Conservation (phyloP, 1,140 invertebrate genomes). For the Meloidogyne exigua region DNA sequence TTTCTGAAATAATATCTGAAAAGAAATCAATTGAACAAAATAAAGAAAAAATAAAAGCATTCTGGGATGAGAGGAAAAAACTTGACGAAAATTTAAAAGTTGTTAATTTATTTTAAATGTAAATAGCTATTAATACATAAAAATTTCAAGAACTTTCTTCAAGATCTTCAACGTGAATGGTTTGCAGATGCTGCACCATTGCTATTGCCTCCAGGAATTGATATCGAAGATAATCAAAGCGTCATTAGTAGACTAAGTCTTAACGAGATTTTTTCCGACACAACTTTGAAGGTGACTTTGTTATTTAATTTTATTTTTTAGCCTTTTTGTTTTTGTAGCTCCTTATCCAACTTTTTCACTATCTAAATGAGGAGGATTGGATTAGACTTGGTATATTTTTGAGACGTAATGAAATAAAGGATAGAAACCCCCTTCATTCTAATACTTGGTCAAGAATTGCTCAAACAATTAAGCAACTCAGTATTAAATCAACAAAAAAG, state of each 20-base stretch:
- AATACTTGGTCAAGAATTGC: neutral
- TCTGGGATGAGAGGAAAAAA: conserved; percentile 24
- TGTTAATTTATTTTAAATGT: neutral
- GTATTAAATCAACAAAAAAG: conserved; percentile 20
- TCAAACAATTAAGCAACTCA: neutral
- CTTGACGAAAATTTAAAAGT: conserved; percentile 25
- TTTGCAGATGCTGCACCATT: neutral
- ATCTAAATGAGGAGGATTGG: neutral
- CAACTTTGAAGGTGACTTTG: neutral
- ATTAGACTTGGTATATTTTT: neutral
- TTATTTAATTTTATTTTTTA: neutral
- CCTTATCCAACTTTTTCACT: neutral
- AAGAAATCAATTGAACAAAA: neutral
- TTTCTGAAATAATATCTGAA: neutral
- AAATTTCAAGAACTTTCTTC: conserved; percentile 5
- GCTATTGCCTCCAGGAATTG: conserved; percentile 16
- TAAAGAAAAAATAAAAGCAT: neutral
- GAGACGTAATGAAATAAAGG: neutral
- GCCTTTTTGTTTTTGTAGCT: neutral
- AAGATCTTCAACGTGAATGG: conserved; percentile 8
- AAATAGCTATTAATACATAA: neutral
- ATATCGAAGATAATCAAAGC: neutral
- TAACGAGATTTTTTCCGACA: neutral
- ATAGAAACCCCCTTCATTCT: neutral
- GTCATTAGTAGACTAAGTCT: neutral